Conservation (phyloP, 23 tunicate species). For the Trididemnum nubilum region DNA sequence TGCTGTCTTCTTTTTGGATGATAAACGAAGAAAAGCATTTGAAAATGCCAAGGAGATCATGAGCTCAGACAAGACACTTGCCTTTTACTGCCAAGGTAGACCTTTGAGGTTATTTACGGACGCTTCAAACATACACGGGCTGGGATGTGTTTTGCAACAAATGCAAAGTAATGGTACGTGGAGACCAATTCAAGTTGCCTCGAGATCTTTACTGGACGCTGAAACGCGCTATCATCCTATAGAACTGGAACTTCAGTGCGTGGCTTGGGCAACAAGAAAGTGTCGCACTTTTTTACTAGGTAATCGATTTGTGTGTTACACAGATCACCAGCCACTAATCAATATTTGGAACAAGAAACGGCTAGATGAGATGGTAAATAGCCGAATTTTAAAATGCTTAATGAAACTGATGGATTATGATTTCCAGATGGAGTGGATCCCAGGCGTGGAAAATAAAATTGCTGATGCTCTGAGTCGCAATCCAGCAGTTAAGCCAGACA, state of each 20-base stretch:
- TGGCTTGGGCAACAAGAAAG: constrained; percentile 14
- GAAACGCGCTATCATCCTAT: constrained; percentile 18
- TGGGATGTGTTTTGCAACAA: constrained; percentile 15
- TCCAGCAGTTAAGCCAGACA: not conserved
- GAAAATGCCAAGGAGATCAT: not conserved
- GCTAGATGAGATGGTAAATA: not conserved
- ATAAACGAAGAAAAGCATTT: not conserved
- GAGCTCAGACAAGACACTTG: constrained; percentile 1
- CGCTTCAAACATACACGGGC: constrained; percentile 11
- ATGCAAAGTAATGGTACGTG: not conserved
- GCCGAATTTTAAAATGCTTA: constrained; percentile 10
- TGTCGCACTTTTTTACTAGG: constrained; percentile 15
- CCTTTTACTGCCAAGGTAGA: not conserved
- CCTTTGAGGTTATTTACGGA: constrained; percentile 7
- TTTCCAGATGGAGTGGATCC: constrained; percentile 10
- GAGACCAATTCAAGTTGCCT: constrained; percentile 9
- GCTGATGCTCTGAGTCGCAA: not conserved
- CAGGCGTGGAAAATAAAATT: not conserved
- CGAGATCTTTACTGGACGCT: constrained; percentile 8
- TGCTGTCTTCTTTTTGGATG: not conserved
- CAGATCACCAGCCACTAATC: constrained; percentile 14
- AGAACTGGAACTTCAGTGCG: constrained; percentile 3
- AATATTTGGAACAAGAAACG: constrained; percentile 10
- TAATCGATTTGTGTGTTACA: not conserved
- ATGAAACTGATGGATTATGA: constrained; percentile 21